These are phyloP conservation scores for Lycocerus yunnanus DNA, from an alignment of 2,888 invertebrate species.

Conservation along the genomic window DNA sequence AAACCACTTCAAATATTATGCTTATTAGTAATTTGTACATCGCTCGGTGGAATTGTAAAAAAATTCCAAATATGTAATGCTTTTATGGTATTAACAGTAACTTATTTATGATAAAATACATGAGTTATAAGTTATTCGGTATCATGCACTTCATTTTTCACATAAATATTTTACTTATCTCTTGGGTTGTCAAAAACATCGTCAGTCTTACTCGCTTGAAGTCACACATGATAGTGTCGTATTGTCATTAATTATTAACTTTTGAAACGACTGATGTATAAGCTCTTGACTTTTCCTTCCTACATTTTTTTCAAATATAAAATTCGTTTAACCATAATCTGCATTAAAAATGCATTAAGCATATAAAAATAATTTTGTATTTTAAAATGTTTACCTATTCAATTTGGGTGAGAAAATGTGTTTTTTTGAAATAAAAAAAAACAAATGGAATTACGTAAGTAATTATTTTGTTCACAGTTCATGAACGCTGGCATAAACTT, in stretches of 20 bases:
- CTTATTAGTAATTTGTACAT: not conserved
- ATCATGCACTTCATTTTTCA: slow-evolving; percentile 46
- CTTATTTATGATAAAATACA: not conserved
- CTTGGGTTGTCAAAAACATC: slow-evolving; percentile 38
- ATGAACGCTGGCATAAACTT: not conserved
- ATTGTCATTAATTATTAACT: slow-evolving; percentile 39
- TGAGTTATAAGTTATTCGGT: slow-evolving; percentile 40
- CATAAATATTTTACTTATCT: slow-evolving; percentile 39
- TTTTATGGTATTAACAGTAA: not conserved
- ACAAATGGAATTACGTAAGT: not conserved
- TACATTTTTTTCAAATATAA: not conserved
- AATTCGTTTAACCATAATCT: not conserved
- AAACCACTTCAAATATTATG: not conserved
- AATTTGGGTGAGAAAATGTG: not conserved
- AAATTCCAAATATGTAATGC: not conserved
- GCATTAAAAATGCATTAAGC: not conserved
- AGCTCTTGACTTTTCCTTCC: not conserved
- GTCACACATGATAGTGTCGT: slow-evolving; percentile 37
- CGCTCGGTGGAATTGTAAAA: not conserved
- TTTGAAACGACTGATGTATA: slow-evolving; percentile 5
- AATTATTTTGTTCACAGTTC: not conserved
- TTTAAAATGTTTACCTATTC: not conserved
- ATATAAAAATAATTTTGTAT: not conserved
- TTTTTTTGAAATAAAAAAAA: not conserved
- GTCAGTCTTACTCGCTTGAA: slow-evolving; percentile 41